A percentile compares a stretch with the other conserved stretches of the same genome.
Conservation (phyloP, 2,797 vertebrate genomes). For the Macropus fuliginosus region DNA sequence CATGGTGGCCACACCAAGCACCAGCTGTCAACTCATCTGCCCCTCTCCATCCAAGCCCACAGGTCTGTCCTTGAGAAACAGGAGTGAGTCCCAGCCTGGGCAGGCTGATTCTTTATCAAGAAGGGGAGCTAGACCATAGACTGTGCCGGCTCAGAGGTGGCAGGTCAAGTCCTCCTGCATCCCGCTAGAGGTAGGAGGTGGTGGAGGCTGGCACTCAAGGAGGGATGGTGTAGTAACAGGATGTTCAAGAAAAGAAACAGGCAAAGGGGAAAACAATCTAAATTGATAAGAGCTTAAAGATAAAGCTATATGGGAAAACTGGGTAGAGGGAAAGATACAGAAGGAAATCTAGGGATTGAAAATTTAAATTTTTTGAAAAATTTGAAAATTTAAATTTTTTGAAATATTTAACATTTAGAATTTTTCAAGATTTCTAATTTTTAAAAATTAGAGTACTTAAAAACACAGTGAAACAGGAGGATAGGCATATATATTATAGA, state of each 20-base stretch:
- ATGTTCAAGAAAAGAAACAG: neutral
- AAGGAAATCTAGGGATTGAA: neutral
- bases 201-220: neutral
- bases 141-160: neutral
- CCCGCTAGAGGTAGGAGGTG: neutral
- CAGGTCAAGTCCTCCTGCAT: neutral
- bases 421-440: too few species aligned
- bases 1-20: neutral
- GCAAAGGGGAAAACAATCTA: neutral
- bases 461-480: neutral
- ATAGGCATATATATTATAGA: neutral
- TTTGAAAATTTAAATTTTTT: too few species aligned
- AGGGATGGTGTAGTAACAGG: neutral
- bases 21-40: neutral
- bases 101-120: neutral
- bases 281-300: neutral
- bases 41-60: neutral
- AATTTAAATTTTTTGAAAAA: neutral
- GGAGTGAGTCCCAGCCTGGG: neutral
- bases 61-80: neutral
- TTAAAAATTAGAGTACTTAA: neutral
- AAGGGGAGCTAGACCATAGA: neutral
- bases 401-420: too few species aligned
- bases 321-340: neutral
- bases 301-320: neutral